Base-by-base conservation (phyloP, 2,113 vertebrate genomes). In the Heteronetta atricapilla region DNA sequence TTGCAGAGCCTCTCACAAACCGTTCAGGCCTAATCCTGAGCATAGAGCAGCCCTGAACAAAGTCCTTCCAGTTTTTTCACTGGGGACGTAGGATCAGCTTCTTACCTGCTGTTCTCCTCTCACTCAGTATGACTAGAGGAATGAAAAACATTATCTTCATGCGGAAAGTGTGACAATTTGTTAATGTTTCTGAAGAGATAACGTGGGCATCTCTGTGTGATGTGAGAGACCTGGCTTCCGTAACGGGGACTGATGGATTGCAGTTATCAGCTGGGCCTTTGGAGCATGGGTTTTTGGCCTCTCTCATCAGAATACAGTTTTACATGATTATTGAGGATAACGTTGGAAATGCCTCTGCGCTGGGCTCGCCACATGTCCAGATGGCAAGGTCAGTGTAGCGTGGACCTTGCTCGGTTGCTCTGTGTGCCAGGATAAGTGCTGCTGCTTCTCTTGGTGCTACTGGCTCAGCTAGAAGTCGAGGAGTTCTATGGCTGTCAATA, bases 261-360 rank as follows among this genome's bases (percentile, higher is more conserved):
- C 69, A 73, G 69, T 69, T 81, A 75, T 58, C 88, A 93, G 38
- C 66, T 69, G 77, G 42, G 55, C 88, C 69, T 86, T 74, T 88
- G 83, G 64, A 96, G 73, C 62, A 23, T 64, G 64, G 77, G 86
- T 92, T 96, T 91, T 92, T 93, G 83, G 77, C 44, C 44, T 78
- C 13, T 93, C 81, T 94, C 69, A 28, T 96, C 92, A 92, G 82
- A 86, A 89, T 72, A 72, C 76, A 73, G 5, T 94, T 94, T 90
- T 84, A 46, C n/a, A 19, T 86, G 82, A 92, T 95, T 93, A 82
- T 59, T 62, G 74, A 89, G 93, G 92, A 93, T 95, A 92, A 93
- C 80, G 81, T 86, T 96, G 80, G 80, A 93, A 92, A 85, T 94
- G 90, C 82, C 74, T 93, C 62, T 73, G 80, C 83, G 14, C 76